Evolutionary conservation across 2,113 vertebrate species (phyloP).

Genomic region (Triplophysa rosa): DNA sequence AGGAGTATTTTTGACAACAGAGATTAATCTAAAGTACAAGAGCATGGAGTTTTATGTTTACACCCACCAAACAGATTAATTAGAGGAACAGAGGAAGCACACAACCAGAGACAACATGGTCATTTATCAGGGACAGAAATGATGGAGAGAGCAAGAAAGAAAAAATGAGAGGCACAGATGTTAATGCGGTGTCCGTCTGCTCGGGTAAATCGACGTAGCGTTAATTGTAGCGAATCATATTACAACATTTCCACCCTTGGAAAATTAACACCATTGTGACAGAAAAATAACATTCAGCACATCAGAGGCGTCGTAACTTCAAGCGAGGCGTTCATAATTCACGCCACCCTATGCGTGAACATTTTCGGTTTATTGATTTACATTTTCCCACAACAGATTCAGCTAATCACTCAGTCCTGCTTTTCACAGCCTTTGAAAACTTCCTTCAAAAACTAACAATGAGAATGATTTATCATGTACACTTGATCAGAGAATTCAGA

Average conservation of each 20-base stretch:
- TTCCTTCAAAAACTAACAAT: not conserved
- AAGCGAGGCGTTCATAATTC: not conserved
- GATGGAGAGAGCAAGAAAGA: slow-evolving; percentile 15
- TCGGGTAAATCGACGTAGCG: not conserved
- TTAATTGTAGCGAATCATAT: slow-evolving; percentile 18
- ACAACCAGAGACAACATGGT: slow-evolving; percentile 59
- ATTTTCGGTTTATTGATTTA: not conserved
- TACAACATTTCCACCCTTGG: slow-evolving; percentile 2
- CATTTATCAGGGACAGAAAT: slow-evolving; percentile 58
- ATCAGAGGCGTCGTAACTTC: not conserved
- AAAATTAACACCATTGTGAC: not conserved
- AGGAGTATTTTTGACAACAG: slow-evolving; percentile 63
- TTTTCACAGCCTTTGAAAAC: not conserved
- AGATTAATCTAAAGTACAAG: slow-evolving; percentile 63
- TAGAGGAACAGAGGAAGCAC: slow-evolving; percentile 62
- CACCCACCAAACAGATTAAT: slow-evolving; percentile 64
- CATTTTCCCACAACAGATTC: not conserved
- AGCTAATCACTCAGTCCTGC: not conserved
- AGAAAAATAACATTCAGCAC: not conserved
- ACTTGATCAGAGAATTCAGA: too few species aligned
- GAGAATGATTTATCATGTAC: too few species aligned
- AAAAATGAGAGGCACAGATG: not conserved
- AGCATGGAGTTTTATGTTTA: slow-evolving; percentile 64
- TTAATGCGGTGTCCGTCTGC: slow-evolving; percentile 37
- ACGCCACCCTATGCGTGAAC: not conserved